These are phyloP conservation scores for Scylla paramamosain DNA, from an alignment of 1,140 invertebrate genomes.

Conservation along the genomic window DNA sequence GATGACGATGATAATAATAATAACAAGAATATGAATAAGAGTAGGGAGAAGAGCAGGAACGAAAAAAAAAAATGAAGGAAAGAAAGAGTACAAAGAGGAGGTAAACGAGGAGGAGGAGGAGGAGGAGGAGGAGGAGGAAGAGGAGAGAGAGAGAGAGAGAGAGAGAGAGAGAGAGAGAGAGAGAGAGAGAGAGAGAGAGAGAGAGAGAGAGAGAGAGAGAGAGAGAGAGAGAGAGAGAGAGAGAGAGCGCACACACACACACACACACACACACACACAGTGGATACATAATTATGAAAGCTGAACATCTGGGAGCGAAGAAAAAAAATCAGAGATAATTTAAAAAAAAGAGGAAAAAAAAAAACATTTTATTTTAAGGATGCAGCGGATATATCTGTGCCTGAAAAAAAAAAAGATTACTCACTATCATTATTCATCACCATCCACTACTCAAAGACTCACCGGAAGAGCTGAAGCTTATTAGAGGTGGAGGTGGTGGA, in stretches of 20 bases:
- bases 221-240: no score
- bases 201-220: background rate
- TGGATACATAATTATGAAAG: no score
- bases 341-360: no score
- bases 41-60: background rate
- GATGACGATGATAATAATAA: no score
- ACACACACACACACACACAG: no score
- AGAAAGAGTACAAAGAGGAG: background rate
- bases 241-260: no score
- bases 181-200: background rate
- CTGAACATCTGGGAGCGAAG: no score
- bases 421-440: no score
- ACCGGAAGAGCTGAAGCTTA: conserved; percentile 70
- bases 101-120: background rate
- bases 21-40: background rate
- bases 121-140: background rate
- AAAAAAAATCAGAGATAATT: no score
- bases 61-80: background rate
- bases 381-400: background rate
- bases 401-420: no score
- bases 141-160: background rate
- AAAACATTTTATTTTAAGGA: background rate
- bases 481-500: conserved; percentile 18
- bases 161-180: background rate
- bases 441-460: background rate